phyloP scores from a whole-genome alignment of 1,140 invertebrate genomes.

The Hirudo medicinalis region DNA sequence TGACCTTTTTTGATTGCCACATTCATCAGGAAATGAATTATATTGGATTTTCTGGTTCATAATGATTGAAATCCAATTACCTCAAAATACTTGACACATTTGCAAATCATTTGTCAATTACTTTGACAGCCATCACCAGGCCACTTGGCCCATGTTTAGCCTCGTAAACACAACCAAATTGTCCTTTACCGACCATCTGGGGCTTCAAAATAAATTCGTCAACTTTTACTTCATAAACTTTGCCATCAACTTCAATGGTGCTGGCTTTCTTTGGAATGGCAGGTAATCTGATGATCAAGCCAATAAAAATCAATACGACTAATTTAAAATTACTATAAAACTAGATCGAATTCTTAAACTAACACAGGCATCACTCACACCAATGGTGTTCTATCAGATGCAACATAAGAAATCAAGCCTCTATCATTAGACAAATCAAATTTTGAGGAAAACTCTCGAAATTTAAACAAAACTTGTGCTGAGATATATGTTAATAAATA shows the following conservation, averaged over 20 bases:
- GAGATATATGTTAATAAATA: no score
- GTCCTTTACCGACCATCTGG: conserved; percentile 10
- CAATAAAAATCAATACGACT: no score
- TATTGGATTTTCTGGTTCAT: conserved; percentile 13
- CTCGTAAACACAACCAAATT: conserved; percentile 10
- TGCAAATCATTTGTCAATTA: neutral
- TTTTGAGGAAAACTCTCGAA: no score
- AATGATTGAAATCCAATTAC: neutral
- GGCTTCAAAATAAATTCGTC: conserved; percentile 7
- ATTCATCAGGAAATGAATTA: conserved; percentile 5
- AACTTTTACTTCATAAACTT: conserved; percentile 6
- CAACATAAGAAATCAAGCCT: no score
- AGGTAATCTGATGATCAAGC: neutral
- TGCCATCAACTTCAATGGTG: conserved; percentile 1
- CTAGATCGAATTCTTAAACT: no score
- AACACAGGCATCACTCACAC: no score
- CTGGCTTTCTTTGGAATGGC: conserved; percentile 8
- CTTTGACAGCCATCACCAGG: conserved; percentile 14
- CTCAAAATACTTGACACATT: neutral
- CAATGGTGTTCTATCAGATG: no score
- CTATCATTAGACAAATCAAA: no score
- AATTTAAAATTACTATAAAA: no score
- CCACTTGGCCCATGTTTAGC: conserved; percentile 13
- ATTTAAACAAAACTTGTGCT: no score
- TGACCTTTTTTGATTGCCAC: neutral